Evolutionary conservation across 2,888 invertebrate species (phyloP).

Genomic region (Serrognathus titanus): DNA sequence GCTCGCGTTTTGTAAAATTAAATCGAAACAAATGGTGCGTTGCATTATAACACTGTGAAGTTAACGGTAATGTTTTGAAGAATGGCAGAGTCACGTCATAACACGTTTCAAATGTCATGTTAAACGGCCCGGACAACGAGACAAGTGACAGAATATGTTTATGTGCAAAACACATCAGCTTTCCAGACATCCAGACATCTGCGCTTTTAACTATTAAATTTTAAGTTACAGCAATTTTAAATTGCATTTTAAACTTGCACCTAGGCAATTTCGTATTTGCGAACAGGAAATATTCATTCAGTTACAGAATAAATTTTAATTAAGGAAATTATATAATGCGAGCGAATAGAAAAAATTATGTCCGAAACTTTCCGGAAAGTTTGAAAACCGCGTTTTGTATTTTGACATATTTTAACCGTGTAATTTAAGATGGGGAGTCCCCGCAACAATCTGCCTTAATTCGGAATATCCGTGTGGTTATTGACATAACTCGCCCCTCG

Average conservation of each 20-base stretch:
- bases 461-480: slow-evolving; percentile 49
- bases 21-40: too few species aligned
- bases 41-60: slow-evolving; percentile 6
- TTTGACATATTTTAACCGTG: slow-evolving; percentile 20
- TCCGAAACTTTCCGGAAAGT: too few species aligned
- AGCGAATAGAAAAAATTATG: too few species aligned
- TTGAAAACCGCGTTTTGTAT: slow-evolving; percentile 2
- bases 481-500: slow-evolving; percentile 48
- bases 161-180: slow-evolving; percentile 39
- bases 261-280: too few species aligned
- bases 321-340: too few species aligned
- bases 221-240: too few species aligned
- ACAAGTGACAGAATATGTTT: slow-evolving; percentile 38
- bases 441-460: slow-evolving; percentile 48
- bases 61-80: not conserved
- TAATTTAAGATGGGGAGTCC: slow-evolving; percentile 36
- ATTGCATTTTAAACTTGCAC: too few species aligned
- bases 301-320: too few species aligned
- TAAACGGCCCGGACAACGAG: slow-evolving; percentile 38
- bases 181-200: too few species aligned
- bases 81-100: slow-evolving; percentile 30
- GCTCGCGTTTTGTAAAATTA: too few species aligned
- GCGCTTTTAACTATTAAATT: too few species aligned
- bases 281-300: too few species aligned
- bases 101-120: slow-evolving; percentile 43